Percentiles rank a stretch among this genome's conserved stretches.
Conservation (phyloP, 2,888 invertebrate species). For the Lobophora halterata region DNA sequence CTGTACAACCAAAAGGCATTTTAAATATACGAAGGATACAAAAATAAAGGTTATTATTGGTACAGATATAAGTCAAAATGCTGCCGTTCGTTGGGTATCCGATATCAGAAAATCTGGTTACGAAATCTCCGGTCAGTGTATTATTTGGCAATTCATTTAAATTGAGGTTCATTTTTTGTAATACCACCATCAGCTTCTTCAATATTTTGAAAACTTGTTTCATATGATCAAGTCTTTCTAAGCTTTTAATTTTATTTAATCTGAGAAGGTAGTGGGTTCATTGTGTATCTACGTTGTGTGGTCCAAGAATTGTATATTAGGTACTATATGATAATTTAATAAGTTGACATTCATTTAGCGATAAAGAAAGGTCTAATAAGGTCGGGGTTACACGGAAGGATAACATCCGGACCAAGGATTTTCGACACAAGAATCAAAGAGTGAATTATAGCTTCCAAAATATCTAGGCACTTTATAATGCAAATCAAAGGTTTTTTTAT, state of each 20-base stretch:
- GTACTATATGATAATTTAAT: slow-evolving; percentile 28
- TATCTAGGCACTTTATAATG: too few species aligned
- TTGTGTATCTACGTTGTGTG: too few species aligned
- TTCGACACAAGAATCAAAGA: too few species aligned
- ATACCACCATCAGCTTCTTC: slow-evolving; percentile 4
- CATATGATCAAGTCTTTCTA: background rate
- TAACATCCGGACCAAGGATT: too few species aligned
- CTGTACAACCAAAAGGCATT: too few species aligned
- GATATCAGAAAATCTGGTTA: slow-evolving; percentile 36
- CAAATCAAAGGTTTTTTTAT: too few species aligned
- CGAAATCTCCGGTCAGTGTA: slow-evolving; percentile 26
- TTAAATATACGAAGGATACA: too few species aligned
- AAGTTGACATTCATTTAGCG: too few species aligned
- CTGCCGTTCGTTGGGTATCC: slow-evolving; percentile 43
- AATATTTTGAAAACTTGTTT: background rate
- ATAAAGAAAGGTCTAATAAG: too few species aligned
- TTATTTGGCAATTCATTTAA: slow-evolving; percentile 29
- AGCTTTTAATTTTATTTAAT: slow-evolving; percentile 2
- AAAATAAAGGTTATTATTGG: slow-evolving; percentile 46
- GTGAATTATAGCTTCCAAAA: too few species aligned
- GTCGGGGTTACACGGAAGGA: too few species aligned
- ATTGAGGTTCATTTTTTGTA: slow-evolving; percentile 17
- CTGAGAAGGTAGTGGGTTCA: too few species aligned
- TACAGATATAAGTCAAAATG: slow-evolving; percentile 47
- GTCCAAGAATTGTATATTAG: slow-evolving; percentile 35